Conservation (phyloP, 2,113 vertebrate species). For the Dinomys branickii region DNA sequence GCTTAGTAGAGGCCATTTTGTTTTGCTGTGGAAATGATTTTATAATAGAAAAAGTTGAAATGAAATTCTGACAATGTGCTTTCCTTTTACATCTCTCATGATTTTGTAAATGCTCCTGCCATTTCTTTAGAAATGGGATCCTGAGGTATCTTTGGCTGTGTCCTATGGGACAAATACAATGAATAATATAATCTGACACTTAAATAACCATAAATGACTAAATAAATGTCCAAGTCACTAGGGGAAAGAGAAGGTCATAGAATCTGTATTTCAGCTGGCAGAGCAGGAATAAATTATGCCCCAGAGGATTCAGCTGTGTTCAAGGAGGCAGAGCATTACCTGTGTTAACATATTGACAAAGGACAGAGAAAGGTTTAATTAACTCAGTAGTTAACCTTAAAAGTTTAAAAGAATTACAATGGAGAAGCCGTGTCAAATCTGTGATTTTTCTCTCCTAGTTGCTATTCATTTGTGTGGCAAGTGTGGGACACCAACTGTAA, state of each 20-base stretch:
- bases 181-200: slow-evolving; percentile 77
- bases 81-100: background rate
- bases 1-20: background rate
- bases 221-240: slow-evolving; percentile 73
- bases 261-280: slow-evolving; percentile 79
- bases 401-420: slow-evolving; percentile 50
- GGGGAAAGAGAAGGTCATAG: slow-evolving; percentile 68
- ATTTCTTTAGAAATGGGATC: background rate
- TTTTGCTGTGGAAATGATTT: background rate
- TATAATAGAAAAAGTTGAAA: background rate
- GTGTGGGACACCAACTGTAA: background rate
- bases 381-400: slow-evolving; percentile 69
- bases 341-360: slow-evolving; percentile 77
- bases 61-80: background rate
- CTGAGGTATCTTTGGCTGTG: slow-evolving; percentile 52
- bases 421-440: background rate
- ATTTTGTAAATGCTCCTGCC: background rate
- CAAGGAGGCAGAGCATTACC: slow-evolving; percentile 74
- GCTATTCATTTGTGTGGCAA: background rate
- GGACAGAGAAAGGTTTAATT: slow-evolving; percentile 82
- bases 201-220: slow-evolving; percentile 83
- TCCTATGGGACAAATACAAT: slow-evolving; percentile 60
- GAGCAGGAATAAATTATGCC: slow-evolving; percentile 76
- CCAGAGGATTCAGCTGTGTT: slow-evolving; percentile 73
- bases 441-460: background rate